phyloP scores from a whole-genome alignment of 1,140 invertebrate species.

The Ylistrum balloti region DNA sequence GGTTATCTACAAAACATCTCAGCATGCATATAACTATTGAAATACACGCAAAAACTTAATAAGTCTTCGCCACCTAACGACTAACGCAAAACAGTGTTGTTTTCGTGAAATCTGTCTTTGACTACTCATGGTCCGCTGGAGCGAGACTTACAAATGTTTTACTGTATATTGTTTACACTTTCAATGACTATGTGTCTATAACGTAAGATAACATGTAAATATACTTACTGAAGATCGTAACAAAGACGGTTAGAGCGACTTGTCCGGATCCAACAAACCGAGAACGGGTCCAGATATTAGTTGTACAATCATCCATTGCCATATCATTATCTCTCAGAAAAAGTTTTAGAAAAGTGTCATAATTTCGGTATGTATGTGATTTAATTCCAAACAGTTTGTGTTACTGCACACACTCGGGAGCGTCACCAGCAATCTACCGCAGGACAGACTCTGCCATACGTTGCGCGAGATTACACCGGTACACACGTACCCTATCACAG shows the following conservation, averaged over 20 bases:
- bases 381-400: background rate
- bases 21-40: background rate
- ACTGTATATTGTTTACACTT: too few species aligned
- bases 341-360: background rate
- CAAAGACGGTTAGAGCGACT: background rate
- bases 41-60: background rate
- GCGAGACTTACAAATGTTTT: too few species aligned
- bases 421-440: constrained; percentile 1
- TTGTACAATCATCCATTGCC: constrained; percentile 13
- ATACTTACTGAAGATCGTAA: background rate
- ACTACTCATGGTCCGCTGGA: too few species aligned
- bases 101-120: too few species aligned
- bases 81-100: too few species aligned
- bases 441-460: background rate
- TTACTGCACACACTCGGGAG: background rate
- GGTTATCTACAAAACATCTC: background rate
- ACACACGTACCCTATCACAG: constrained; percentile 21
- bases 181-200: background rate
- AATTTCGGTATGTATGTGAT: background rate
- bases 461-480: background rate
- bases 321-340: background rate
- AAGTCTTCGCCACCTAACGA: too few species aligned
- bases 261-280: constrained; percentile 14
- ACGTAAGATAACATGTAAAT: background rate
- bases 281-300: constrained; percentile 1